Conservation (phyloP, 1,140 invertebrate genomes). For the Bursaphelenchus mucronatus region DNA sequence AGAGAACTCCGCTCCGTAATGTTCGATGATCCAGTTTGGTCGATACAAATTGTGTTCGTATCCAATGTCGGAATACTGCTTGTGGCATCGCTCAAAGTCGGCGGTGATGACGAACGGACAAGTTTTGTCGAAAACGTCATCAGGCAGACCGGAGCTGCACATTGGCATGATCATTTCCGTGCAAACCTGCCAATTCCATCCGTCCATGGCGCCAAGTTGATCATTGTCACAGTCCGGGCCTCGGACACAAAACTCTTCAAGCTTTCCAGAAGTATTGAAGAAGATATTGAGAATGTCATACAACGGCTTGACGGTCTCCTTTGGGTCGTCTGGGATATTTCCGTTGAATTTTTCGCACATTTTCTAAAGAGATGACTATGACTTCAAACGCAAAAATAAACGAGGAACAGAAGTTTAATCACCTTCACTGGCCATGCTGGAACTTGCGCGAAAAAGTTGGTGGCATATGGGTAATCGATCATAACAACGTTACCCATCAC, state of each 20-base stretch:
- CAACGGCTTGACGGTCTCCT: slow-evolving; percentile 30
- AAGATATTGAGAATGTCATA: slow-evolving; percentile 41
- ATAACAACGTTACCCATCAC: slow-evolving; percentile 62
- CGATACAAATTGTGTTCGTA: slow-evolving; percentile 67
- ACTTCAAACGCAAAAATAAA: neutral
- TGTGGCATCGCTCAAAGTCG: slow-evolving; percentile 69
- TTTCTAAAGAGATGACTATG: slow-evolving; percentile 29
- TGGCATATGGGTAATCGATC: slow-evolving; percentile 65
- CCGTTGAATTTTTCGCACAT: slow-evolving; percentile 31
- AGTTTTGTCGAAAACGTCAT: slow-evolving; percentile 29
- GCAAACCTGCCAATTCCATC: slow-evolving; percentile 66
- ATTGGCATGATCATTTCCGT: slow-evolving; percentile 95
- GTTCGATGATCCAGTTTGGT: slow-evolving; percentile 68
- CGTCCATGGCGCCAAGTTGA: slow-evolving; percentile 35
- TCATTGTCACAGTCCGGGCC: slow-evolving; percentile 24
- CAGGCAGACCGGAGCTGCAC: slow-evolving; percentile 69
- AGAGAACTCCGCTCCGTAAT: slow-evolving; percentile 78
- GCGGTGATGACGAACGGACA: slow-evolving; percentile 76
- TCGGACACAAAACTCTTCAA: slow-evolving; percentile 13
- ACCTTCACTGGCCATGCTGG: slow-evolving; percentile 69
- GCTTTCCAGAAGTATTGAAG: slow-evolving; percentile 35
- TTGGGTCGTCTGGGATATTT: neutral
- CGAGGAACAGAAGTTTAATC: slow-evolving; percentile 24
- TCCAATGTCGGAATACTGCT: slow-evolving; percentile 65
- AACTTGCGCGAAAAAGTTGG: slow-evolving; percentile 63